phyloP scores from a whole-genome alignment of 2,113 vertebrate species.

The Callorhinus ursinus region DNA sequence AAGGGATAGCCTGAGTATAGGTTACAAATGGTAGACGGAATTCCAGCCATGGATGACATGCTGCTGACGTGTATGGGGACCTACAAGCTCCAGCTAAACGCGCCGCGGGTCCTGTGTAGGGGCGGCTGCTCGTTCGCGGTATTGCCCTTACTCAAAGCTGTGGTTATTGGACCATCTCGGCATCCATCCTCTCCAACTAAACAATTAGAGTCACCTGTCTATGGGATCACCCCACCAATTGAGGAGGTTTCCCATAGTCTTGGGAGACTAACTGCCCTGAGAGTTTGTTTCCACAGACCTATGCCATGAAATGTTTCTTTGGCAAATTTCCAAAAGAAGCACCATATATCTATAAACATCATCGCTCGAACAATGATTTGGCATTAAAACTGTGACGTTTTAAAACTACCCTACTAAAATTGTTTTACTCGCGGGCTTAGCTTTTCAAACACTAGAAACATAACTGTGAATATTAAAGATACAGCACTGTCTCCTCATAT shows the following conservation, averaged over 20 bases:
- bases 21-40: background rate
- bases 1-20: background rate
- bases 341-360: background rate
- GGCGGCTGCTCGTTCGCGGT: background rate
- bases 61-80: background rate
- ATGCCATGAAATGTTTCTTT: background rate
- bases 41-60: too few relatives aligned
- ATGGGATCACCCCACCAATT: background rate
- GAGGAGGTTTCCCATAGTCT: background rate
- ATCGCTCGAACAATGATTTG: background rate
- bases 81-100: fast-evolving
- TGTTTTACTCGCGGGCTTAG: background rate
- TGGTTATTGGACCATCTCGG: background rate
- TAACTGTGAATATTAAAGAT: background rate
- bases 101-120: background rate
- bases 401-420: background rate
- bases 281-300: background rate
- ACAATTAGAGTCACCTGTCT: background rate
- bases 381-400: background rate
- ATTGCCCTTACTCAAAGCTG: background rate
- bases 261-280: background rate
- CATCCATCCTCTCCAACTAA: background rate
- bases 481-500: background rate
- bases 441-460: background rate
- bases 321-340: background rate